phyloP scores from a whole-genome alignment of 30 jellyfish, hydroid and myxozoan species.

The Cassiopea andromeda region DNA sequence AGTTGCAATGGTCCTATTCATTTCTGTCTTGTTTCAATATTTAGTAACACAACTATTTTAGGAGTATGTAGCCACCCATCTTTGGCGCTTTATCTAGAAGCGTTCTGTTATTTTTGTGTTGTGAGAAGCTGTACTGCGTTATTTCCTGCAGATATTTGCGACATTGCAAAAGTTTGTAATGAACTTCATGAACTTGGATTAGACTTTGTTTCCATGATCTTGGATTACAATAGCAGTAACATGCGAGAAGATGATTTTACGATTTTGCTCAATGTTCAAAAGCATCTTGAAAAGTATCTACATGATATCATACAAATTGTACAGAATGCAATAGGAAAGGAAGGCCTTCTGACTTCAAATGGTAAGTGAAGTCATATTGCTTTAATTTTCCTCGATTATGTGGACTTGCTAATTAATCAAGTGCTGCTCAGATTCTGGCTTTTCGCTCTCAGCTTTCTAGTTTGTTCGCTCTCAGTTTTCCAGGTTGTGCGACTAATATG shows the following conservation, averaged over 20 bases:
- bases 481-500: too few species aligned
- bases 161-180: background rate
- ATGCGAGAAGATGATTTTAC: background rate
- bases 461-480: too few species aligned
- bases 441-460: too few species aligned
- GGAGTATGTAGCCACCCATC: too few species aligned
- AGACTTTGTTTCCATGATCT: constrained; percentile 11
- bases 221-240: background rate
- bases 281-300: background rate
- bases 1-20: background rate
- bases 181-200: constrained; percentile 10
- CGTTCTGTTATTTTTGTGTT: background rate
- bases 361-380: background rate
- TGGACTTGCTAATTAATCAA: too few species aligned
- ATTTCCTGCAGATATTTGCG: background rate
- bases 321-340: constrained; percentile 10
- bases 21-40: background rate
- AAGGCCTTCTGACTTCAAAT: constrained; percentile 15
- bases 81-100: too few species aligned
- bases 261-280: constrained; percentile 6
- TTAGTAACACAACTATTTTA: background rate
- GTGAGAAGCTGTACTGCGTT: background rate
- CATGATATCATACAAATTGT: background rate
- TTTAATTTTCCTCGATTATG: too few species aligned
- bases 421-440: too few species aligned